Conservation (phyloP, 1,140 invertebrate species). For the Brachionus calyciflorus region DNA sequence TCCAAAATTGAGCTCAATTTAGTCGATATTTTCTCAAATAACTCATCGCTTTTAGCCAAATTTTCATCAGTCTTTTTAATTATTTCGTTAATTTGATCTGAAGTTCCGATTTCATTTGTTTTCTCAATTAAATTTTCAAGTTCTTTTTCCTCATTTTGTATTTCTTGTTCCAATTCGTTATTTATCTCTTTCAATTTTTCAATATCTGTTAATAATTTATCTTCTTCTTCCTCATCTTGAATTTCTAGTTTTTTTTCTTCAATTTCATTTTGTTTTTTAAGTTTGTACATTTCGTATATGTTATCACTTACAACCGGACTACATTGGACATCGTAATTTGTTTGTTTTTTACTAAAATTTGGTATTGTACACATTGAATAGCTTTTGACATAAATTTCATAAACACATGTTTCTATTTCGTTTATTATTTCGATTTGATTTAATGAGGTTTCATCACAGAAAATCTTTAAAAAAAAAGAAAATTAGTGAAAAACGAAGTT, state of each 20-base stretch:
- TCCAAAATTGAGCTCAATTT: not conserved
- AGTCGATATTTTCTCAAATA: conserved; percentile 4
- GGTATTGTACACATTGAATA: conserved; percentile 1
- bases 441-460: conserved; percentile 21
- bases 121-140: not conserved
- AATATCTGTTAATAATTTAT: not conserved
- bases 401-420: conserved; percentile 46
- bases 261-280: not conserved
- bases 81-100: not conserved
- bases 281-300: not conserved
- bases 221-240: not conserved
- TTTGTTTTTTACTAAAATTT: conserved; percentile 33
- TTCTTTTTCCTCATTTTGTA: not conserved
- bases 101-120: not conserved
- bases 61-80: not conserved
- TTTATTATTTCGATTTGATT: conserved; percentile 23
- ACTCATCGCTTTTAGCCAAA: not conserved
- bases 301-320: not conserved
- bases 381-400: conserved; percentile 13
- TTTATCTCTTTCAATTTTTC: not conserved
- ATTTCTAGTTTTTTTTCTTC: not conserved
- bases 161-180: not conserved
- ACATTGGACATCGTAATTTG: not conserved
- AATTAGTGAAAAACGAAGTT: too few relatives aligned
- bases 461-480: not conserved